These are phyloP conservation scores for Holothuria leucospilota DNA, from an alignment of 53 echinoderm and acorn worm genomes.

Conservation along the genomic window DNA sequence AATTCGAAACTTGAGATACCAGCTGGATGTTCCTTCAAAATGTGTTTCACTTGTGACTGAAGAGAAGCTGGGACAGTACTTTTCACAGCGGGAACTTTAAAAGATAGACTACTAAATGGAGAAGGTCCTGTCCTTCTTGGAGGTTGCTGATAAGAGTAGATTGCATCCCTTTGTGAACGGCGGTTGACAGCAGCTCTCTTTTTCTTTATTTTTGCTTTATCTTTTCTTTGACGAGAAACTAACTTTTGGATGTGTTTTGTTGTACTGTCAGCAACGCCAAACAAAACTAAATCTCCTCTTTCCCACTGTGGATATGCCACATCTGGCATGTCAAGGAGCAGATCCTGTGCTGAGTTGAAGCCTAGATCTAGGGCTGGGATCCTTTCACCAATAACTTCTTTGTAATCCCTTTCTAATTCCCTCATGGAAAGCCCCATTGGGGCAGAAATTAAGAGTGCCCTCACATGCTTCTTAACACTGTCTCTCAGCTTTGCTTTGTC, in stretches of 20 bases:
- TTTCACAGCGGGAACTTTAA: background rate
- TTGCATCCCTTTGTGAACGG: constrained; percentile 5
- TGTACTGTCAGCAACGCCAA: constrained; percentile 76
- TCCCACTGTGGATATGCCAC: constrained; percentile 74
- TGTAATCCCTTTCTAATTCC: constrained; percentile 81
- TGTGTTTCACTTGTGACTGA: constrained; percentile 71
- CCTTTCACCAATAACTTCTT: constrained; percentile 66
- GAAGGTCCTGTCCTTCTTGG: constrained; percentile 8
- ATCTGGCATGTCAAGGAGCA: constrained; percentile 83
- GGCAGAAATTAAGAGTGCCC: constrained; percentile 87
- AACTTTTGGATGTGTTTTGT: constrained; percentile 85
- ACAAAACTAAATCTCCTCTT: constrained; percentile 78
- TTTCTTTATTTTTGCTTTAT: constrained; percentile 75
- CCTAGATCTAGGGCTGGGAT: constrained; percentile 85
- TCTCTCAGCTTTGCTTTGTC: constrained; percentile 91
- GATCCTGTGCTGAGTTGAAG: constrained; percentile 79
- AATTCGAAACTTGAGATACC: constrained; percentile 79
- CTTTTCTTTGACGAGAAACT: constrained; percentile 83
- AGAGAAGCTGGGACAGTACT: constrained; percentile 74
- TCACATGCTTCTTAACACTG: constrained; percentile 79
- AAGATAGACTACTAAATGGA: background rate
- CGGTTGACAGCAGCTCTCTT: constrained; percentile 67
- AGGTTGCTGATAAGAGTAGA: background rate
- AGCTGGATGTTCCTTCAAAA: constrained; percentile 71
- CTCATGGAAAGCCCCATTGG: constrained; percentile 81